Evolutionary conservation across 2,113 vertebrate species (phyloP), one percentile per base, ranked within the genome.

Genomic region (Emydura subglobosa): DNA sequence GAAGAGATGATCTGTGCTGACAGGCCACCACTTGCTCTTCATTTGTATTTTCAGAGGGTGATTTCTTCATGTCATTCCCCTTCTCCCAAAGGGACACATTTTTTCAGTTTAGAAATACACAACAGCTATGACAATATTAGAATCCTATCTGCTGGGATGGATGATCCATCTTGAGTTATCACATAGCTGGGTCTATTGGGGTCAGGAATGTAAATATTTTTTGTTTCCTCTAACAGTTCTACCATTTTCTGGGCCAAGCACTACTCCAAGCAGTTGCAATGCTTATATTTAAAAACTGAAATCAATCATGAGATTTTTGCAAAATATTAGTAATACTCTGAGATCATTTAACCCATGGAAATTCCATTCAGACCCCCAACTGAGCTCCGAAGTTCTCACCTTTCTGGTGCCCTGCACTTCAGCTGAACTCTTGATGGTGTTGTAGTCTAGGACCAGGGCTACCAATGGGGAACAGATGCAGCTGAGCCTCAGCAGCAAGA

Each of bases 381-480:
- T 19, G 34, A 68, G 14, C 19, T n/a, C 65, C n/a, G 22, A 21
- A 22, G n/a, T 17, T 80, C 90, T 72, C n/a, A 97, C 96, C 96
- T 95, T 95, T 17, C 34, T 21, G 24, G 85, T 10, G 14, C 80
- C 87, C 10, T 86, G 96, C 74, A 76, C 8, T 1, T 86, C 88
- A 0, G 31, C 42, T 8, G 86, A 39, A 81, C 59, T 87, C 85
- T 88, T 95, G 88, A 97, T 95, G 88, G 50, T 49, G 80, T 96
- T 96, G 90, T 88, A 95, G 54, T 95, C 95, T 86, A 95, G 87
- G 59, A 94, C 92, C 47, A 95, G 84, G 6, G 95, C 96, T 17
- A 49, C 93, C 85, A 95, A 57, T 3, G 96, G 96, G 9, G 76
- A n/a, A 7, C 89, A 96, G 44, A 97, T 10, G 49, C 91, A 95